Evolutionary conservation across 2,888 invertebrate species (phyloP), one percentile per base, ranked within the genome.

Genomic region (Augochlorella aurata): DNA sequence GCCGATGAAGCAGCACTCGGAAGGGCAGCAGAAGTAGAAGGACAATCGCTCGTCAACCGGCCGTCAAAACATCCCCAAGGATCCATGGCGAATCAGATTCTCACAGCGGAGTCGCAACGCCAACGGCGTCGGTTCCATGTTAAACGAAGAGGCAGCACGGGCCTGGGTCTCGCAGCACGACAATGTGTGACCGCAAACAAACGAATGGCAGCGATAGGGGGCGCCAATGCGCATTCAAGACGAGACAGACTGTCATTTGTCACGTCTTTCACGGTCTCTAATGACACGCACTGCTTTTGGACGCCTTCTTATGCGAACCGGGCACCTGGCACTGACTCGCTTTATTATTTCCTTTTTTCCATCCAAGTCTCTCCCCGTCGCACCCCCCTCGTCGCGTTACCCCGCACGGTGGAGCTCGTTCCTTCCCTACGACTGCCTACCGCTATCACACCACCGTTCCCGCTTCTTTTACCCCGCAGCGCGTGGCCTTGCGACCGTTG

Each of bases 141-240:
- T 82, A 72, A 85, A 85, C 79, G 87, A 54, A 71, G 82, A 18
- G 38, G 29, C 18, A 63, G 38, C 29, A 16, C 63, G 38, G 38
- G 38, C 8, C 24, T 16, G 24, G 58, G 58, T 63, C 63, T 63
- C 38, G 63, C 69, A 61, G 73, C 71, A 76, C 89, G 92, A 93
- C 93, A 93, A 93, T 93, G 93, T 92, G 92, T 90, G 93, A 93
- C 93, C 93, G 92, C 93, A 93, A 93, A 93, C 92, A 93, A 93
- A 93, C 93, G 93, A 92, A 91, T 90, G 89, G 91, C 90, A 92
- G 89, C 92, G 91, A 93, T 93, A 93, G 92, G 92, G 93, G 93
- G 93, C 93, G 92, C 93, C 93, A 90, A 90, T 90, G 89, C 88
- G 89, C 89, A 93, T 93, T 93, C 93, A 93, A 87, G 85, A 87